Base-by-base conservation (phyloP, 1,140 invertebrate species). In the Ooceraea biroi region DNA sequence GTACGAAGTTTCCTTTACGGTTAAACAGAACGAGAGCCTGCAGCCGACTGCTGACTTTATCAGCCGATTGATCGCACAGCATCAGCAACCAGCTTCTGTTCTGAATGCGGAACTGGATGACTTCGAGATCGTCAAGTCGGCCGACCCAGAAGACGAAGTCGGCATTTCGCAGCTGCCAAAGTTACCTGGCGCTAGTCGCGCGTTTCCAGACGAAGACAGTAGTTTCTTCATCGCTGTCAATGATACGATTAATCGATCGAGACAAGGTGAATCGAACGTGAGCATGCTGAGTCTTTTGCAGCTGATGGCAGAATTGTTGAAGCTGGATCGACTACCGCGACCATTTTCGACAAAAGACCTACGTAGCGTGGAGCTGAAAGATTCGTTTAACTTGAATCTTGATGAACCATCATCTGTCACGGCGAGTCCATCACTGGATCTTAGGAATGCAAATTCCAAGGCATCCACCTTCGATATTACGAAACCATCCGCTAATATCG, bases 221-320 rank as follows among this genome's bases (percentile, higher is more conserved):
- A 68, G 25, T 12, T 58, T 41, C 11, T 19, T 30, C 22, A 3
- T 30, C 8, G n/a, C 27, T n/a, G n/a, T 77, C 41, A 25, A 80
- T 4, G 41, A 78, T n/a, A 27, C 72, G 22, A 0, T 11, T 3
- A 11, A 12, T 41, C 44, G 36, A 44, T 30, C 60, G 7, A 65
- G 36, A 3, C 55, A 69, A 22, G 19, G 10, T 5, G 25, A 58
- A 3, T 50, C 58, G 14, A 78, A 80, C 55, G 36, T 65, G 25
- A 77, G 60, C 12, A 63, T 71, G 5, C 11, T 85, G 27, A 72
- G 57, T 74, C 71, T 92, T 8, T 80, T 91, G 0, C 87, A 89
- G 17, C 30, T 91, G 1, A 92, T 92, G 92, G 88, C 87, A 3
- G 89, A 92, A 19, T 74, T 92, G 19, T 83, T 89, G 1, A 91